phyloP scores from a whole-genome alignment of 2,113 vertebrate genomes.

The Malurus elegans region DNA sequence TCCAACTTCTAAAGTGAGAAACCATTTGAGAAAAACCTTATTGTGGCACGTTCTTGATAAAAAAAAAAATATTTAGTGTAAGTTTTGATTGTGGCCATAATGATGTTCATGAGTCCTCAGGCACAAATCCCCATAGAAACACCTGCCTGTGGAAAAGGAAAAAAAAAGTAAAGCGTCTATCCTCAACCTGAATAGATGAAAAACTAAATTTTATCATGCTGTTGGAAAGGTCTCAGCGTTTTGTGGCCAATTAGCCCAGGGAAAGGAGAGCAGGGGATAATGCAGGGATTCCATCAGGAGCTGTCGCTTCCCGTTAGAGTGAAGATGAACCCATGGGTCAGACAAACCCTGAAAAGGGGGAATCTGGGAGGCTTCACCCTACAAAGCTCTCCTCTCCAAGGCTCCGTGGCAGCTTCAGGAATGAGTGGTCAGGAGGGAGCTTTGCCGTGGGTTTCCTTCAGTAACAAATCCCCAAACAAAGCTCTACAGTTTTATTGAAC shows the following conservation, averaged over 20 bases:
- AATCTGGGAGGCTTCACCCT: neutral
- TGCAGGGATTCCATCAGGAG: neutral
- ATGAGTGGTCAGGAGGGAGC: neutral
- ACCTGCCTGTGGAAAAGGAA: neutral
- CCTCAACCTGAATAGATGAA: neutral
- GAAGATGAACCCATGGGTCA: neutral
- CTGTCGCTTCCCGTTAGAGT: neutral
- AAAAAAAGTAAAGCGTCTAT: neutral
- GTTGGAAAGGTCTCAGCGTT: neutral
- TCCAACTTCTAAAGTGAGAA: neutral
- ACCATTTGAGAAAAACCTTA: neutral
- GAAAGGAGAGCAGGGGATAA: neutral
- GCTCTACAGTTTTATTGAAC: neutral
- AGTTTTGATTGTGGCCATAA: neutral
- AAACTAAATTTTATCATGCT: neutral
- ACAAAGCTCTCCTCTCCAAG: neutral
- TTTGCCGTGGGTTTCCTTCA: neutral
- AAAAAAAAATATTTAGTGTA: neutral
- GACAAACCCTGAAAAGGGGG: neutral
- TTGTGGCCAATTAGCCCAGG: neutral
- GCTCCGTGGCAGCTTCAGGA: neutral
- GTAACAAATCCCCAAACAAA: neutral
- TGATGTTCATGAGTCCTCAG: neutral
- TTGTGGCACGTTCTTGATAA: neutral
- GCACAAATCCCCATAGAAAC: neutral